Evolutionary conservation across 2,888 invertebrate species (phyloP), one percentile per base, ranked within the genome.

Genomic region (Amaurobius ferox): DNA sequence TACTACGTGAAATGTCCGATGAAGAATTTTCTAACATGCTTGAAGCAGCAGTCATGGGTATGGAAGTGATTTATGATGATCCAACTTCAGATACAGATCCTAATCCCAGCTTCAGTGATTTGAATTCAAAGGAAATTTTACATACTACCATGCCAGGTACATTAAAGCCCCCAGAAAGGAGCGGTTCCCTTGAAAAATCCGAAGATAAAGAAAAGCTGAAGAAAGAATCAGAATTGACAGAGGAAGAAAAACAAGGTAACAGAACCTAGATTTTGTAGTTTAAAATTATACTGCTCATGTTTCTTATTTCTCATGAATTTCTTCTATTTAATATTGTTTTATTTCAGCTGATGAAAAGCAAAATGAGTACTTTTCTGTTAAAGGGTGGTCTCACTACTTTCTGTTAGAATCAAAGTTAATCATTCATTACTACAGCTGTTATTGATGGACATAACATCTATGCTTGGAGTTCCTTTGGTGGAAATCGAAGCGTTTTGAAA

Each of bases 161-260:
- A 19, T 35, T 73, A 28, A 70, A 68, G n/a, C 70, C 72, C 28
- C 74, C 72, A 3, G 74, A 74, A 32, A 67, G 30, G 13, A 32
- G 55, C 11, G 72, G 26, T 26, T 44, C 28, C 2, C 11, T 28
- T 32, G 44, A 62, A 39, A 48, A 44, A 40, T 28, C 13, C 11
- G 30, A 23, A 7, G 11, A 23, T 7, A 39, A 40, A 40, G 64
- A 19, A 23, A 26, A 39, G 28, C 67, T 68, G 1, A 80, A 80
- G 28, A 55, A 74, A 61, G 80, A 74, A 23, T 23, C 11, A n/a
- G 88, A 88, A 72, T 90, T 94, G n/a, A 93, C 94, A 29, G 93
- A 93, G 0, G 94, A 94, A 89, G 93, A 95, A 88, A 92, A 93
- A 90, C 94, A 95, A 93, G 94, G 95, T 94, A 91, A 79, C 9